A percentile compares a stretch with the other conserved stretches of the same genome.
These are phyloP conservation scores for Siniperca scherzeri DNA, from an alignment of 2,797 vertebrate genomes.

Conservation along the genomic window DNA sequence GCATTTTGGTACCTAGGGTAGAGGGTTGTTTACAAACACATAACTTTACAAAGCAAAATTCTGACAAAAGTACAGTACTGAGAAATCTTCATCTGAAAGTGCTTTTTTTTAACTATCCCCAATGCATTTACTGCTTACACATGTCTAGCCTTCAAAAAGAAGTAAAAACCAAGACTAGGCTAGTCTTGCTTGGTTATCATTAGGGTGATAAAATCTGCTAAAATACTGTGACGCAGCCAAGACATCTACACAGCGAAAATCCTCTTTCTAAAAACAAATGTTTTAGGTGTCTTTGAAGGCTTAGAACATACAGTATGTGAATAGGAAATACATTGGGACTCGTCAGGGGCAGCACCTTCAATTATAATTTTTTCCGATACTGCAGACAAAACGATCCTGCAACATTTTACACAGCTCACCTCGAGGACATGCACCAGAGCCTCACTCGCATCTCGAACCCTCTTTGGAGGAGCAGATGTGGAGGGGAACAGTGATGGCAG, in stretches of 20 bases:
- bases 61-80: slow-evolving; percentile 10
- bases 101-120: slow-evolving; percentile 6
- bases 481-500: slow-evolving; percentile 38
- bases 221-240: not conserved
- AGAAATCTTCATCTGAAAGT: slow-evolving; percentile 2
- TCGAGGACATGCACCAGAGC: slow-evolving; percentile 47
- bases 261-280: slow-evolving; percentile 12
- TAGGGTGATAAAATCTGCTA: slow-evolving; percentile 10
- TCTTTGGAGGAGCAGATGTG: slow-evolving; percentile 11
- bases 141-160: too few relatives aligned
- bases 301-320: slow-evolving; percentile 18
- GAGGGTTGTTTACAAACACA: slow-evolving; percentile 19
- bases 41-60: slow-evolving; percentile 13
- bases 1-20: slow-evolving; percentile 25
- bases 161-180: too few relatives aligned
- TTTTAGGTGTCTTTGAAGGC: slow-evolving; percentile 2
- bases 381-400: slow-evolving; percentile 6
- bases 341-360: slow-evolving; percentile 14
- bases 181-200: not conserved
- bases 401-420: slow-evolving; percentile 41
- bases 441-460: slow-evolving; percentile 29
- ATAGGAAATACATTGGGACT: not conserved
- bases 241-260: not conserved
- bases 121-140: too few relatives aligned
- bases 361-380: not conserved